Evolutionary conservation across 1,140 invertebrate species (phyloP), one percentile per base, ranked within the genome.

Genomic region (Proctacanthus coquilletti): DNA sequence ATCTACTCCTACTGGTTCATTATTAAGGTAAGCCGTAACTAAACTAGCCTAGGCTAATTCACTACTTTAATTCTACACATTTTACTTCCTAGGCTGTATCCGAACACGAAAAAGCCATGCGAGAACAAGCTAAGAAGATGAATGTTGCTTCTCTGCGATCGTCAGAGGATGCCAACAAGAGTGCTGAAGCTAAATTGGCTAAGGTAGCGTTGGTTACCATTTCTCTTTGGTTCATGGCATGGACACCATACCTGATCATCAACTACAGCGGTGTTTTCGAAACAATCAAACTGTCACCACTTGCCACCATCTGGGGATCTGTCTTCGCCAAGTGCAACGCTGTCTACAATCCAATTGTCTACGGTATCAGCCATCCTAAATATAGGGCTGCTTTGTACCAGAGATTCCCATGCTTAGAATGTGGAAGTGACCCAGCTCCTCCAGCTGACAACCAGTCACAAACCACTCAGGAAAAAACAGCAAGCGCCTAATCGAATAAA

Each of bases 71-170:
- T 42, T 38, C 19, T 38, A 43, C 38, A 29, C 6, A 2, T 21
- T 5, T 36, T 11, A 14, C 9, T 2, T 34, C 42, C n/a, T 47
- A 75, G 64, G 77, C 83, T 34, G 81, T 87, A 14, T 68, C 74
- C 17, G 74, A 75, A 39, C 84, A 89, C 50, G 83, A 87, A 53
- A 78, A 77, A 56, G 66, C 70, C 25, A 84, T 89, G 78, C 61
- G 77, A 38, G 80, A 84, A 52, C 80, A 84, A 61, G 81, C 80
- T 3, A 84, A 83, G 60, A 84, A 84, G 58, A 85, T 84, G 80
- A 84, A 84, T 50, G 80, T 85, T 8, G 72, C 79, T 34, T 83
- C 80, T 2, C 60, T 84, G 36, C 59, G 80, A 51, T 76, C 77
- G 8, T 66, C 71, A 17, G 77, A 82, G 45, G 66, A 70, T 45